Base-by-base conservation (phyloP, 1,140 invertebrate genomes). In the Cheumatopsyche charites region DNA sequence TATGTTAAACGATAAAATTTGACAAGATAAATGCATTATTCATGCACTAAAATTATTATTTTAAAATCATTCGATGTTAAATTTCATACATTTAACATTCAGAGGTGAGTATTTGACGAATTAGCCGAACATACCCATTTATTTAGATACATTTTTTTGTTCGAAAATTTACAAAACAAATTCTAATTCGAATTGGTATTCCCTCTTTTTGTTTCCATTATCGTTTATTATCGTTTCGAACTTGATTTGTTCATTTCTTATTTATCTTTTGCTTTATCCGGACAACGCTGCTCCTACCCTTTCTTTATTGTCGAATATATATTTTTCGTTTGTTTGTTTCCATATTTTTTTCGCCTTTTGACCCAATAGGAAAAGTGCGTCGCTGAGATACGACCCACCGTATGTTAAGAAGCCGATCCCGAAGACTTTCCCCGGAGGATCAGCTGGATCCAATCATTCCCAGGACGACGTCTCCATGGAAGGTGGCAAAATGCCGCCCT, bases 301-400 rank as follows among this genome's bases (percentile, higher is more conserved):
- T 78, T 78, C 79, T 73, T 65, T 76, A 76, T 79, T 25, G 25
- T 26, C 55, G 9, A 36, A 36, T 36, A 36, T 36, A 36, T 36
- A 36, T 4, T 73, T 68, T 77, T 73, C 58, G 61, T 73, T 70
- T 75, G 73, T 49, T 71, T 72, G 77, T 77, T 77, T 62, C 71
- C 67, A 75, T 76, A 74, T 68, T 70, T 74, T 75, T 71, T 73
- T 47, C 71, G 41, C 67, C 73, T 75, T 73, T 73, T 75, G 43
- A 82, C 81, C 77, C 82, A 88, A 91, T 89, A 92, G 92, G 86
- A 94, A 93, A 87, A 94, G 91, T 79, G 92, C 92, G 70, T 87
- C 93, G 81, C 90, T 91, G 78, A 94, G 94, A 81, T 93, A 92
- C 82, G 92, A 95, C 81, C 89, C 90, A 72, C 91, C 92, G 41